Conservation (phyloP, 23 tunicate species). For the Botrylloides violaceus region DNA sequence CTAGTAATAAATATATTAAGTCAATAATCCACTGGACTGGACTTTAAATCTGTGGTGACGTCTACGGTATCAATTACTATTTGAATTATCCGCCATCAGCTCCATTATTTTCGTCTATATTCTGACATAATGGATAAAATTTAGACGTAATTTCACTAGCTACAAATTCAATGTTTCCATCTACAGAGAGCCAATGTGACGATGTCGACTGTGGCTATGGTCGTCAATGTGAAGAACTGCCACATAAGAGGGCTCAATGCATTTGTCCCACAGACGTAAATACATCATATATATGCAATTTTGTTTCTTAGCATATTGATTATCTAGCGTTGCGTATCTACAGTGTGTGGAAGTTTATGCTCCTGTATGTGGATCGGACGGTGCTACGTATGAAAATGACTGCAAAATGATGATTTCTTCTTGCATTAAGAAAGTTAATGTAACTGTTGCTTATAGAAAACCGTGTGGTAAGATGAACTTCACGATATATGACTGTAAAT, state of each 20-base stretch:
- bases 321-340: background rate
- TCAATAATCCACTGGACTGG: too few relatives aligned
- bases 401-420: conserved; percentile 53
- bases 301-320: background rate
- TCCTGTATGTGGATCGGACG: conserved; percentile 72
- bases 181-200: conserved; percentile 73
- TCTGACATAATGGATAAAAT: too few relatives aligned
- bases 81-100: too few relatives aligned
- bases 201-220: conserved; percentile 60
- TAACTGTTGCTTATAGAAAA: conserved; percentile 31
- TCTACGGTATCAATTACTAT: too few relatives aligned
- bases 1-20: too few relatives aligned
- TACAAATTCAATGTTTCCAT: too few relatives aligned
- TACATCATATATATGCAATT: background rate
- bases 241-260: conserved; percentile 37
- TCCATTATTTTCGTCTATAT: too few relatives aligned
- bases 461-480: conserved; percentile 72
- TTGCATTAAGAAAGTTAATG: conserved; percentile 32
- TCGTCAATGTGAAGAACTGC: conserved; percentile 52
- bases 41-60: too few relatives aligned
- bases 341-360: conserved; percentile 42
- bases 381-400: conserved; percentile 74
- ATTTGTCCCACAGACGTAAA: conserved; percentile 67
- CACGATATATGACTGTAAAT: too few relatives aligned
- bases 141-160: too few relatives aligned